Evolutionary conservation across 2,113 vertebrate species (phyloP).

Genomic region (Aspidoscelis tigris): DNA sequence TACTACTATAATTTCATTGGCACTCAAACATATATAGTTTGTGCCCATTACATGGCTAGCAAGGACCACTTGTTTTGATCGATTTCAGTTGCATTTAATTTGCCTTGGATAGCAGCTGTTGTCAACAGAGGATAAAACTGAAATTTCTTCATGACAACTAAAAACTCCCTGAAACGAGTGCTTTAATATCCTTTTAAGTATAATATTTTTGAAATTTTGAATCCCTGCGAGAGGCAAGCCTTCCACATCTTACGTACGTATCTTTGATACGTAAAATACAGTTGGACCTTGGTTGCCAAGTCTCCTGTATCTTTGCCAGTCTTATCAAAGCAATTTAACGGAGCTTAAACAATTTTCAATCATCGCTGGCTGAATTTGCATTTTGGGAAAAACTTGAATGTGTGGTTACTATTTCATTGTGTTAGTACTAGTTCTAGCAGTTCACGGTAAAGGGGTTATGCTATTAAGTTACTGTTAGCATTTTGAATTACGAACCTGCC

Average conservation of each 20-base stretch:
- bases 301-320: neutral
- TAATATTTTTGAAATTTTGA: neutral
- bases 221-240: neutral
- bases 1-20: neutral
- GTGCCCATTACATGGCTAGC: neutral
- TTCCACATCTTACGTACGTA: neutral
- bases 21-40: neutral
- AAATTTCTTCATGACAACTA: slow-evolving; percentile 41
- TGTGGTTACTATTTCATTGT: neutral
- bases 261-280: neutral
- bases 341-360: neutral
- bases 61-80: neutral
- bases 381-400: neutral
- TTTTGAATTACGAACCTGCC: neutral
- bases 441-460: neutral
- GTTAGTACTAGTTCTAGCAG: neutral
- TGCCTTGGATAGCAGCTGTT: neutral
- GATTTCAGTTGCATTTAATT: neutral
- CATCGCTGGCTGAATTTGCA: neutral
- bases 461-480: neutral
- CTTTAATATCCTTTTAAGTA: neutral
- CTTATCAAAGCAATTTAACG: neutral
- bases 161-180: neutral
- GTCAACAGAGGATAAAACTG: neutral
- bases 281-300: neutral